Evolutionary conservation across 2,113 vertebrate genomes (phyloP).

Genomic region (Planiliza haematocheilus): DNA sequence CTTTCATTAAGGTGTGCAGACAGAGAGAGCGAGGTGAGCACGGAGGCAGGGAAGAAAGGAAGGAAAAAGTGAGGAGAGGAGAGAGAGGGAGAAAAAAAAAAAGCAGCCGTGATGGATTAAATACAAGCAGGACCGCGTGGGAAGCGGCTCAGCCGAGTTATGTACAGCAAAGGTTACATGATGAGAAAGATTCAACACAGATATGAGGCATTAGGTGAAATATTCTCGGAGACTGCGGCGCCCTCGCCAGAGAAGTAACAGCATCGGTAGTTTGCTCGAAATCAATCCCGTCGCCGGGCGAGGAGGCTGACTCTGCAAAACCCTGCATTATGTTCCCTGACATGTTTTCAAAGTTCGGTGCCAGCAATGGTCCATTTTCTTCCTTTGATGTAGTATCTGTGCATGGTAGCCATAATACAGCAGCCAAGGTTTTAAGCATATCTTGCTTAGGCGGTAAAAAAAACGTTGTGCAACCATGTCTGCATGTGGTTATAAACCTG

Average conservation of each 20-base stretch:
- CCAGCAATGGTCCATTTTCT: neutral
- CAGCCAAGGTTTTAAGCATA: too few relatives aligned
- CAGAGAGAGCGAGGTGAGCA: conserved; percentile 6
- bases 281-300: conserved; percentile 16
- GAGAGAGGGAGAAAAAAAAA: neutral
- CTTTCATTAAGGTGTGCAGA: conserved; percentile 57
- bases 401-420: neutral
- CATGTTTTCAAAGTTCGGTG: neutral
- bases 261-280: neutral
- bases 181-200: conserved; percentile 34
- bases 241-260: neutral
- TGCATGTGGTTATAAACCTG: neutral
- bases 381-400: neutral
- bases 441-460: neutral
- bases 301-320: neutral
- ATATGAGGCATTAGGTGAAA: conserved; percentile 26
- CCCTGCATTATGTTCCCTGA: neutral
- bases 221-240: conserved; percentile 13
- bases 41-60: neutral
- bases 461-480: neutral
- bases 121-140: conserved; percentile 38
- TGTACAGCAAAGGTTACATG: conserved; percentile 27
- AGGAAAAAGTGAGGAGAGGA: neutral
- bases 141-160: conserved; percentile 18
- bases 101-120: conserved; percentile 40